These are phyloP conservation scores for Podilymbus podiceps DNA, from an alignment of 2,113 vertebrate species.

Conservation along the genomic window DNA sequence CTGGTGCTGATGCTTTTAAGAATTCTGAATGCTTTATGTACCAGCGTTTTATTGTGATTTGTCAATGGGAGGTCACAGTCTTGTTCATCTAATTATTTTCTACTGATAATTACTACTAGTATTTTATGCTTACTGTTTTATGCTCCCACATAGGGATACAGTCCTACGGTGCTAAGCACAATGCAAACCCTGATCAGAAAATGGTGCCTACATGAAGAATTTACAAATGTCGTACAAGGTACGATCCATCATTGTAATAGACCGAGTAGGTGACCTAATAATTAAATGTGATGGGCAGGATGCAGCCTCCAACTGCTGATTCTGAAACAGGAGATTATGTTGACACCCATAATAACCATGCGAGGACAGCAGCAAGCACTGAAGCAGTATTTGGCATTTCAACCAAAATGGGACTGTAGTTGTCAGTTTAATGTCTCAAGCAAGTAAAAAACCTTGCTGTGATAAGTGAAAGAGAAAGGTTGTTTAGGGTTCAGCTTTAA, in stretches of 20 bases:
- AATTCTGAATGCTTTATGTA: not conserved
- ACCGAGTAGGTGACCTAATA: constrained; percentile 2
- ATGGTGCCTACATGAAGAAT: not conserved
- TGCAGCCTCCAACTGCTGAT: not conserved
- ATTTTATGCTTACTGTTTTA: constrained; percentile 34
- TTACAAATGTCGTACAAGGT: not conserved
- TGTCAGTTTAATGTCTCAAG: not conserved
- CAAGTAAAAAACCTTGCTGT: not conserved
- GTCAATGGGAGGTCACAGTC: constrained; percentile 35
- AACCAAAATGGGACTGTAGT: not conserved
- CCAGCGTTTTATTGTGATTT: not conserved
- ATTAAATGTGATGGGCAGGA: not conserved
- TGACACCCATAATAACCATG: not conserved
- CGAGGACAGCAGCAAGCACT: not conserved
- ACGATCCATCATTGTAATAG: not conserved
- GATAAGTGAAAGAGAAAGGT: not conserved
- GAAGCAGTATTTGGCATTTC: not conserved
- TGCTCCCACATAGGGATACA: not conserved
- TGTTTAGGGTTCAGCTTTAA: not conserved
- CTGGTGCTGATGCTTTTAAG: constrained; percentile 20
- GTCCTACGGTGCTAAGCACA: not conserved
- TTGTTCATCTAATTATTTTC: constrained; percentile 48
- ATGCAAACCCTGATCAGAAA: not conserved
- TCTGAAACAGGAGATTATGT: not conserved
- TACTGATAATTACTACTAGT: constrained; percentile 45